These are phyloP conservation scores for Eulacestoma nigropectus DNA, from an alignment of 2,113 vertebrate genomes.

Conservation along the genomic window DNA sequence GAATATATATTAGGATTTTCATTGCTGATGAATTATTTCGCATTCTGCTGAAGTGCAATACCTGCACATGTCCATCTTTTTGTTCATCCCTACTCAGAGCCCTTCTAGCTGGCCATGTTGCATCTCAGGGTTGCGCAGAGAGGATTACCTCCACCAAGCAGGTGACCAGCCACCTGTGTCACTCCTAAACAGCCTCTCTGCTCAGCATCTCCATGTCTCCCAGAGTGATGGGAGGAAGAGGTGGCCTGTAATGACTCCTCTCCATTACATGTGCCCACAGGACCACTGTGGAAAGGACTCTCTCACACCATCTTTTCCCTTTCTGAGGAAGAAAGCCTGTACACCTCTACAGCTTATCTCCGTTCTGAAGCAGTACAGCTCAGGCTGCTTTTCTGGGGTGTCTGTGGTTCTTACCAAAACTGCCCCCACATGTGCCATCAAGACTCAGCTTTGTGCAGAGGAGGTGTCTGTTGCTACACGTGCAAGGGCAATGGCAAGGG, in stretches of 20 bases:
- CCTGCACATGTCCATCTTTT: background rate
- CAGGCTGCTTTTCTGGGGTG: background rate
- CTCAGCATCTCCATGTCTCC: background rate
- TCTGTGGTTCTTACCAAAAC: background rate
- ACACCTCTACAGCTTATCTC: background rate
- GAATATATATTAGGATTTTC: background rate
- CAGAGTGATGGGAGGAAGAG: background rate
- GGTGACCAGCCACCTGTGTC: background rate
- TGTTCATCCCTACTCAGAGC: background rate
- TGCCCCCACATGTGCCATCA: background rate
- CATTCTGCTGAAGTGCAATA: background rate
- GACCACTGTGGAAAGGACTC: background rate
- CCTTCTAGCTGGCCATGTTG: background rate
- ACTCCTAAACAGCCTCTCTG: background rate
- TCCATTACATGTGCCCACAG: background rate
- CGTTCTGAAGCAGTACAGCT: background rate
- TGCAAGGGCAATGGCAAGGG: background rate
- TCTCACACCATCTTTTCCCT: background rate
- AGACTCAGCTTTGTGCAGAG: background rate
- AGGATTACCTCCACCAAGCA: background rate
- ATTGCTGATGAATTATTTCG: background rate
- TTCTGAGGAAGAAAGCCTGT: background rate
- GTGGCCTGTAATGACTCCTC: background rate
- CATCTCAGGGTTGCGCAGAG: background rate
- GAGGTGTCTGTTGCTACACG: background rate